Base-by-base conservation (phyloP, 1,140 invertebrate species). In the Dreissena rostriformis region DNA sequence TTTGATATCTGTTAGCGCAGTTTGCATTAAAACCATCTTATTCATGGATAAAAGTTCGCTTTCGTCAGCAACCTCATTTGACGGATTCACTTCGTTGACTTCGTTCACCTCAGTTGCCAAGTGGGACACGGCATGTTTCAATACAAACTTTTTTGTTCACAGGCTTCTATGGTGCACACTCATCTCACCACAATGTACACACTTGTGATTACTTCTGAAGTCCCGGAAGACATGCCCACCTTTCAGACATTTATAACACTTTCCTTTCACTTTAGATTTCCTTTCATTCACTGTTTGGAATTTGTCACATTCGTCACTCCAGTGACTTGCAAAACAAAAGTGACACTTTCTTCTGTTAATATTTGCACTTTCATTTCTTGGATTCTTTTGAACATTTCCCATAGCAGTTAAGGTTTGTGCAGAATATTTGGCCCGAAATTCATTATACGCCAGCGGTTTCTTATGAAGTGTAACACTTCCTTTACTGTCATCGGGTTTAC, bases 201-300 rank as follows among this genome's bases (percentile, higher is more conserved):
- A 75, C 26, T 26, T 29, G 10, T 49, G 8, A 19, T 63, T 22
- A 12, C 53, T 28, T n/a, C n/a, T 63, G 65, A 55, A 75, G 14
- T 63, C 55, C 12, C 5, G 10, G 15, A 51, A 76, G 24, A 12
- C 26, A 63, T 75, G 73, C 24, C 73, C 73, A 11, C 29, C 7
- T 19, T 75, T 75, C 29, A 75, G 51, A 73, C 73, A 75, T 8
- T 51, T 63, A n/a, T 63, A 75, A 29, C 73, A 75, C 12, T 26
- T n/a, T 19, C 73, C 73, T 11, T 10, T 14, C 22, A 63, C 19
- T 29, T 29, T 11, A 15, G 12, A 5, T 39, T 63, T 75, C 15
- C 73, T 12, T 6, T 57, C 73, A 11, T 75, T 61, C 12, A 75
- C 26, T 11, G 73, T 75, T 57, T 39, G 49, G 19, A 49, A 75